These are phyloP conservation scores for Drusus annulatus DNA, from an alignment of 1,140 invertebrate genomes.

Conservation along the genomic window DNA sequence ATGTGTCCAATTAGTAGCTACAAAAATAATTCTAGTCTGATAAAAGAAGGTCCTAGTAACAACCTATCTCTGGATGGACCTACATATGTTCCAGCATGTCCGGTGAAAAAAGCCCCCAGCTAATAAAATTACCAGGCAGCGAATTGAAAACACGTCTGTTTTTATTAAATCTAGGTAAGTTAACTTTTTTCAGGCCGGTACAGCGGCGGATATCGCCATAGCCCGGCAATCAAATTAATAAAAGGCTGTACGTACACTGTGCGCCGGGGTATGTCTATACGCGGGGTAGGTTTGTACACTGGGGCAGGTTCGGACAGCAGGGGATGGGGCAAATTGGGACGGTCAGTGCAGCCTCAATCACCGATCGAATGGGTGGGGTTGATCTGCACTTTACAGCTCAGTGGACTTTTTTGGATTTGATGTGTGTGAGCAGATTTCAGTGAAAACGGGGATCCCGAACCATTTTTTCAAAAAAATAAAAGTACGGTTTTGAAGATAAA, in stretches of 20 bases:
- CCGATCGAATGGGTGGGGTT: too few relatives aligned
- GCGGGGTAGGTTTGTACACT: neutral
- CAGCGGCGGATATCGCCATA: constrained; percentile 25
- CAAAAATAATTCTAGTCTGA: too few relatives aligned
- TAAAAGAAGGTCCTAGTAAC: too few relatives aligned
- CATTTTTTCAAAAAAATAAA: too few relatives aligned
- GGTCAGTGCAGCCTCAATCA: too few relatives aligned
- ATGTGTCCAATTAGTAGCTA: too few relatives aligned
- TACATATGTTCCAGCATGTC: neutral
- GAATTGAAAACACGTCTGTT: constrained; percentile 29
- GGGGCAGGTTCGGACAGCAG: neutral
- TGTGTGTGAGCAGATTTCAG: too few relatives aligned
- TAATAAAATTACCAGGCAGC: constrained; percentile 29
- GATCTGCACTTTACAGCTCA: too few relatives aligned
- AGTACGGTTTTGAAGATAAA: too few relatives aligned
- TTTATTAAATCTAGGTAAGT: constrained; percentile 27
- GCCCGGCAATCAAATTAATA: constrained; percentile 31
- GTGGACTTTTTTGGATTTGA: too few relatives aligned
- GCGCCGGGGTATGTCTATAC: neutral
- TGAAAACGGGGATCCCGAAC: too few relatives aligned
- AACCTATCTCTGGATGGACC: too few relatives aligned
- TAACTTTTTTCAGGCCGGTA: constrained; percentile 13
- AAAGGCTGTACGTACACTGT: constrained; percentile 5
- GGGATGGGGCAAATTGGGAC: neutral
- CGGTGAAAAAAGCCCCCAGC: neutral